Evolutionary conservation across 2,113 vertebrate species (phyloP), one percentile per base, ranked within the genome.

Genomic region (Sprattus sprattus): DNA sequence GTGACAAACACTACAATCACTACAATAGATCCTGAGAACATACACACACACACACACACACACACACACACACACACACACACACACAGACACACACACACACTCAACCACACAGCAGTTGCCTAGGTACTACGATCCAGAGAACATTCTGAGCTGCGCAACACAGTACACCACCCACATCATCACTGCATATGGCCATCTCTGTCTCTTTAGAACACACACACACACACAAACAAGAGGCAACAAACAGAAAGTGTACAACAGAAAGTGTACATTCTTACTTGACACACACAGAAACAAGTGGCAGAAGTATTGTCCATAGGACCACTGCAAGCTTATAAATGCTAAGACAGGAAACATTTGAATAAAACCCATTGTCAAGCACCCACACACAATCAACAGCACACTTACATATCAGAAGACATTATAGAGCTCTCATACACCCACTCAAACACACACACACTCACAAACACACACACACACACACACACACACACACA

Each of bases 191-290:
- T 2, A 54, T 54, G 50, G 50, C 50, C 16, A 18, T 54, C 50
- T 54, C 50, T 54, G 3, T 54, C 11, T 54, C 50, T 39, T 39
- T 39, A 39, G 1, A 39, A 54, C 52, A 8, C 82, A 7, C 49
- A 83, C 82, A 39, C 49, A 54, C 49, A 39, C 49, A 83, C 82
- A 39, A n/a, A n/a, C n/a, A n/a, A n/a, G n/a, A n/a, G n/a, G n/a
- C n/a, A n/a, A n/a, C n/a, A n/a, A n/a, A n/a, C n/a, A n/a, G n/a
- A n/a, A n/a, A n/a, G n/a, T n/a, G n/a, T n/a, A n/a, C n/a, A n/a
- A n/a, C n/a, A n/a, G n/a, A n/a, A n/a, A n/a, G n/a, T n/a, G n/a
- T 45, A 39, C 52, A 6, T 49, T 0, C 6, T 11, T 8, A 11
- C 6, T 11, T 8, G 3, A 3, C 47, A 49, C 47, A 49, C 47